These are phyloP conservation scores for Mirounga angustirostris DNA, from an alignment of 2,113 vertebrate genomes.

Conservation along the genomic window DNA sequence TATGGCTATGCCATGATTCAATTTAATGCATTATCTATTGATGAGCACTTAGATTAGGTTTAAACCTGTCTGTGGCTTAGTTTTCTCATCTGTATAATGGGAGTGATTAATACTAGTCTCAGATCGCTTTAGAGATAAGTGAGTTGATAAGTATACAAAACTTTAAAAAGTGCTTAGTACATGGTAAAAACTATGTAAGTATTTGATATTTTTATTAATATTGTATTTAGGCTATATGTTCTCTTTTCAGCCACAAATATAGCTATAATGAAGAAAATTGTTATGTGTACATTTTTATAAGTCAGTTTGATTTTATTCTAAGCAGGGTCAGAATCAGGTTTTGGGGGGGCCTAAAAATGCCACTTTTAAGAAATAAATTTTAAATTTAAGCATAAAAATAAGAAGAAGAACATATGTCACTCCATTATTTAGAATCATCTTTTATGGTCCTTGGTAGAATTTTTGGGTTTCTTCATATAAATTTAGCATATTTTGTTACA, in stretches of 20 bases:
- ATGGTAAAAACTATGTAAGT: neutral
- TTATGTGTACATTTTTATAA: neutral
- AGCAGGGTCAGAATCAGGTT: neutral
- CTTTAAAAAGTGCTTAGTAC: neutral
- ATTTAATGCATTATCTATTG: neutral
- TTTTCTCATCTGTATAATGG: neutral
- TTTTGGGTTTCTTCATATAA: neutral
- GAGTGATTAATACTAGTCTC: neutral
- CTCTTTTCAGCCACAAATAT: neutral
- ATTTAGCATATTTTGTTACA: neutral
- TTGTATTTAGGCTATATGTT: neutral
- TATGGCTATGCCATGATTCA: neutral
- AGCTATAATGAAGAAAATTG: neutral
- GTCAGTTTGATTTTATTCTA: neutral
- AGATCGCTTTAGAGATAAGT: neutral
- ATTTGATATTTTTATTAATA: neutral
- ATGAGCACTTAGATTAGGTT: neutral
- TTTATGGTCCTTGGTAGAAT: neutral
- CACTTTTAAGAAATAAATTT: slow-evolving; percentile 6
- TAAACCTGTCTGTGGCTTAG: neutral
- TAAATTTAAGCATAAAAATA: neutral
- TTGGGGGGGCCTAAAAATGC: neutral
- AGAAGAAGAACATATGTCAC: neutral
- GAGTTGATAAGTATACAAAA: neutral
- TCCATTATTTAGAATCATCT: neutral